Base-by-base conservation (phyloP, 1,140 invertebrate genomes). In the Pseudomyrmex flavicornis region DNA sequence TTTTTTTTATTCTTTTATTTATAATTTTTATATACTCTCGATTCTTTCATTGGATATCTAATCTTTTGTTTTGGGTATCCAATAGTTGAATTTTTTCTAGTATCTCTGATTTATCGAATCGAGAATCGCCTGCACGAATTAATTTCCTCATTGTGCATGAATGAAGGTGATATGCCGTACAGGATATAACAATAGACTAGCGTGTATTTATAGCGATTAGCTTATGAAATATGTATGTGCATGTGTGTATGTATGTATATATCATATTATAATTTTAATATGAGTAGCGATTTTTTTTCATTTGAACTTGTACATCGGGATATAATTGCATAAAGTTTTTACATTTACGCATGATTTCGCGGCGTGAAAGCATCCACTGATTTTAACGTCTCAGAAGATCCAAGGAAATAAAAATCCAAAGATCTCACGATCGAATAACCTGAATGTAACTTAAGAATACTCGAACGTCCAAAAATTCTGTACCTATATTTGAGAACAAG, bases 51-150 rank as follows among this genome's bases (percentile, higher is more conserved):
- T 63, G 4, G 12, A 50, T 35, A 48, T 54, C 44, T 8, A 7
- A 44, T 65, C 4, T 22, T 17, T 48, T 65, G 4, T 2, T 8
- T 26, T 62, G 35, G 13, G n/a, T 15, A 7, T 22, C 4, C 20
- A 20, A 58, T 56, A 0, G 1, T 10, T 9, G 3, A 54, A 13
- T 54, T 68, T 17, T 56, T 26, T 70, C 13, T 12, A 59, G 7
- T 17, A 17, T 52, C 15, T n/a, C 22, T 50, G 12, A 70, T 59
- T 70, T 12, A 48, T 17, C 20, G 20, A 8, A 48, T 26, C 65
- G 65, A 59, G 65, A 79, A 79, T 79, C 65, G 65, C 54, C 65
- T 50, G 59, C 76, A 70, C 44, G 35, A 79, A 79, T 48, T 70
- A 54, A 54, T 58, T 26, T 70, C 68, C 20, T 79, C 15, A 70